Evolutionary conservation across 2,888 invertebrate species (phyloP), one percentile per base, ranked within the genome.

Genomic region (Acrocyrtus sp.): DNA sequence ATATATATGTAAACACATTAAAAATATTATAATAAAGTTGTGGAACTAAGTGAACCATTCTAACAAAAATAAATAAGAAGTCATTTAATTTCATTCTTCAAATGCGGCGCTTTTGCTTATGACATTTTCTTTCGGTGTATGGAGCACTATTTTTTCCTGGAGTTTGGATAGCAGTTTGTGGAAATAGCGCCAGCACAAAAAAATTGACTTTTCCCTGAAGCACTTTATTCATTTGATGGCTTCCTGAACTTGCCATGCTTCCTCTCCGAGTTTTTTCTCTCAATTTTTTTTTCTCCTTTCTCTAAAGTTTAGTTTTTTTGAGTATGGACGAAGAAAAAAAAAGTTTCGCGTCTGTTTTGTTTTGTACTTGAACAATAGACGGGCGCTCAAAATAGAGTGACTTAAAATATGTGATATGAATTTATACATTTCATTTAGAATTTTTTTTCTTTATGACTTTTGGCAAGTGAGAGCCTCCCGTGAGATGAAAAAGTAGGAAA

Each of bases 1-100:
- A n/a, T n/a, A n/a, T n/a, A n/a, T n/a, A n/a, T 27, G 58, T 21
- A 58, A 58, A 47, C 58, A 58, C 29, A 27, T 45, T 58, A 29
- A 21, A 27, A 17, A 45, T 47, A 58, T 58, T 47, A 51, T 29
- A 51, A 51, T 51, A 51, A 51, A 51, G 29, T 15, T 45, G 21
- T 58, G 45, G 17, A 26, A 45, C 19, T 10, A n/a, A n/a, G n/a
- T 22, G 17, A 21, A 47, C 17, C 22, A 47, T 47, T 3, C 19
- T n/a, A 26, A 56, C 39, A 43, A 57, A 43, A 0, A 56, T 3
- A 22, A 22, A 3, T 21, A 56, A 57, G 47, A 58, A 45, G 58
- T 29, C 17, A 58, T 58, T 58, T 58, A 3, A 21, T 41, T 50
- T 24, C 22, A 29, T 34, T 47, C 26, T 43, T 45, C 24, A 47